Percentiles rank a stretch among this genome's conserved stretches.
Evolutionary conservation across 2,113 vertebrate species (phyloP).

Genomic region (Aptenodytes forsteri): DNA sequence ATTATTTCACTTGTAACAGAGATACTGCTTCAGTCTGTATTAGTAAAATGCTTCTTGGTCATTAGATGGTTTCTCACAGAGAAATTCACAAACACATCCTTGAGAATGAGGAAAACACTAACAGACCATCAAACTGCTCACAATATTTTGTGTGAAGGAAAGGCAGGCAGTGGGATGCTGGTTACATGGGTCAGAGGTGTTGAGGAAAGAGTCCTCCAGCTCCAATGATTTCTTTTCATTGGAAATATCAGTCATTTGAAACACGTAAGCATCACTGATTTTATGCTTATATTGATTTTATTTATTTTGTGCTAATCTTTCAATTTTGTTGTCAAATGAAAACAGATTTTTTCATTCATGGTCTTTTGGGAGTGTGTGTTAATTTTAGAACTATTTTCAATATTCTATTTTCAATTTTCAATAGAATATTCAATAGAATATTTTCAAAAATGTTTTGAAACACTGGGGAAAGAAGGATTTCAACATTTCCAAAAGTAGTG

Average conservation of each 20-base stretch:
- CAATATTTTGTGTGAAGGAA: neutral
- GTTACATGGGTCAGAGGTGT: neutral
- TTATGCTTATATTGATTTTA: neutral
- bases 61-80: neutral
- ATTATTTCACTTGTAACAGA: neutral
- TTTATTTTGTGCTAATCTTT: neutral
- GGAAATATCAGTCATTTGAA: neutral
- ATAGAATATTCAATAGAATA: neutral
- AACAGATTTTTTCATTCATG: neutral
- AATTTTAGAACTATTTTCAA: neutral
- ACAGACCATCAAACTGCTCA: neutral
- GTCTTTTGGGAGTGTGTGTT: neutral
- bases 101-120: neutral
- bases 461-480: neutral
- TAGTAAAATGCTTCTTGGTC: neutral
- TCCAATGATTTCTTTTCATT: neutral
- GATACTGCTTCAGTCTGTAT: neutral
- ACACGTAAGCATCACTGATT: neutral
- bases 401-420: no score
- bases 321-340: neutral
- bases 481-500: neutral
- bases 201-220: neutral
- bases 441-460: neutral
- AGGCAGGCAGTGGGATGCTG: neutral
- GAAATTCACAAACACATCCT: neutral